A percentile compares a stretch with the other conserved stretches of the same genome.
phyloP scores from a whole-genome alignment of 2,888 invertebrate genomes.

The Xestobium rufovillosum region DNA sequence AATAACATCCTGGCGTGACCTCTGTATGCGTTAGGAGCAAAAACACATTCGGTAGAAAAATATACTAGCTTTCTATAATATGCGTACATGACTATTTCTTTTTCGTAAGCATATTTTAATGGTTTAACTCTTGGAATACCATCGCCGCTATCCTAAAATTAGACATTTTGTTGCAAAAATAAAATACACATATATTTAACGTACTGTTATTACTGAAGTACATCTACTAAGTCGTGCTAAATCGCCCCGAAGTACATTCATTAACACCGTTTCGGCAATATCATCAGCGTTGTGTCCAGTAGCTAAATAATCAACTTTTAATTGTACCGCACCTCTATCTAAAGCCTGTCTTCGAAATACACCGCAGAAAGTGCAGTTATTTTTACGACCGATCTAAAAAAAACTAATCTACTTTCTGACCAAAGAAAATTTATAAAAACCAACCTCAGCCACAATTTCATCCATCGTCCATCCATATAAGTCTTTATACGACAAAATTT shows the following conservation, averaged over 20 bases:
- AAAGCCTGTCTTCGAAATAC: constrained; percentile 94
- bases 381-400: constrained; percentile 68
- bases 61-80: constrained; percentile 93
- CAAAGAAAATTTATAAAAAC: constrained; percentile 8
- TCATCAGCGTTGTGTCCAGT: constrained; percentile 98
- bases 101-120: constrained; percentile 95
- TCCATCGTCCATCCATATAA: constrained; percentile 99
- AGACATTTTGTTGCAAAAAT: too few relatives aligned
- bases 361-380: constrained; percentile 96
- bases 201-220: constrained; percentile 82
- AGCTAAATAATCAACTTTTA: constrained; percentile 87
- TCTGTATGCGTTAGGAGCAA: constrained; percentile 96
- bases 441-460: constrained; percentile 85
- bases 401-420: constrained; percentile 7
- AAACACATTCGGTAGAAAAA: constrained; percentile 98
- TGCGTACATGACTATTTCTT: constrained; percentile 99
- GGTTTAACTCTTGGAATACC: constrained; percentile 90
- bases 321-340: constrained; percentile 84
- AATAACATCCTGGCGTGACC: constrained; percentile 85
- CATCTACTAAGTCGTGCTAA: constrained; percentile 88
- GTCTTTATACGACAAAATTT: constrained; percentile 93
- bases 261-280: constrained; percentile 95
- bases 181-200: constrained; percentile 28
- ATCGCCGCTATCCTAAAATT: constrained; percentile 65
- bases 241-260: constrained; percentile 96